Conservation (phyloP, 2,113 vertebrate genomes). For the Dunckerocampus dactyliophorus region DNA sequence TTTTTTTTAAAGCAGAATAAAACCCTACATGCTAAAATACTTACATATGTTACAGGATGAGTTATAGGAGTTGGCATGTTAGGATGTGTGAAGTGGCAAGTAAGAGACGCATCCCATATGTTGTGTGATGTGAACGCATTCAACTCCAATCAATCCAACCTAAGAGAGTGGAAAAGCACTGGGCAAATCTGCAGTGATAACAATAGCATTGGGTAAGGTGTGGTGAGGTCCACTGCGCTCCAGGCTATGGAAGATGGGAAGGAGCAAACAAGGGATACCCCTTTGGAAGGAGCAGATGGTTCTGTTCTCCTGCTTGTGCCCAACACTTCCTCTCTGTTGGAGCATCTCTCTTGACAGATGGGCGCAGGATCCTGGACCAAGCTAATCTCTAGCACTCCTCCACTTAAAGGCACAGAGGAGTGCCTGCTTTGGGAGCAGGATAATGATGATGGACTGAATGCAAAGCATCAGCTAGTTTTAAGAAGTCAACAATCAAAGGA, state of each 20-base stretch:
- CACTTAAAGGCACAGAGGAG: slow-evolving; percentile 70
- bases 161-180: background rate
- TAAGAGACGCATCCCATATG: background rate
- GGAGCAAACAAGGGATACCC: background rate
- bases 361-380: slow-evolving; percentile 69
- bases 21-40: background rate
- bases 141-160: background rate
- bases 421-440: slow-evolving; percentile 18
- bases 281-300: slow-evolving; percentile 68
- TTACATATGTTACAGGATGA: background rate
- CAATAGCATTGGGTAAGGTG: slow-evolving; percentile 28
- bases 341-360: slow-evolving; percentile 74
- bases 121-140: background rate
- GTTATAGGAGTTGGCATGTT: background rate
- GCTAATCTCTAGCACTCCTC: slow-evolving; percentile 72
- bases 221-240: slow-evolving; percentile 36
- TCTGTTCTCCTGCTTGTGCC: slow-evolving; percentile 52
- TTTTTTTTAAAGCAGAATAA: background rate
- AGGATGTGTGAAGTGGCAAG: background rate
- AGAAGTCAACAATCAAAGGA: no score
- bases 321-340: slow-evolving; percentile 68
- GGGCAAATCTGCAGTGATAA: background rate
- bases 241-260: slow-evolving; percentile 11
- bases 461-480: background rate
- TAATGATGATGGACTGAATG: background rate